These are phyloP conservation scores for Drosophila prolongata DNA, from an alignment of 2,888 invertebrate species.

Conservation along the genomic window DNA sequence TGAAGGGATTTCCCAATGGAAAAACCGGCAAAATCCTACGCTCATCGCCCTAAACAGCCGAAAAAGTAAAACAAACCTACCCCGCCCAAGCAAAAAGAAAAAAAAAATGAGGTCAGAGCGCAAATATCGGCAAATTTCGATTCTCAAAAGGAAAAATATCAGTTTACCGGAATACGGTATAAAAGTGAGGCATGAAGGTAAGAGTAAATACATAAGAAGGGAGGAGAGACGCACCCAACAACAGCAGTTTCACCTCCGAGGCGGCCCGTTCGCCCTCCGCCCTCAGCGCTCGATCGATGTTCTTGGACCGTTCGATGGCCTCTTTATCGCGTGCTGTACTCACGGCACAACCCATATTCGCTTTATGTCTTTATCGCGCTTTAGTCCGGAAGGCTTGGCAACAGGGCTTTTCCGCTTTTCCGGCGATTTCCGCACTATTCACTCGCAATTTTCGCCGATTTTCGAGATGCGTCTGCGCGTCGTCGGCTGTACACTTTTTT, in stretches of 20 bases:
- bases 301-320: slow-evolving; percentile 92
- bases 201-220: neutral
- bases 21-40: slow-evolving; percentile 30
- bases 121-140: slow-evolving; percentile 12
- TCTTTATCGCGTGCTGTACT: slow-evolving; percentile 93
- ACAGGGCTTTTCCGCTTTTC: slow-evolving; percentile 33
- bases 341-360: slow-evolving; percentile 91
- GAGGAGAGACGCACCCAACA: slow-evolving; percentile 88
- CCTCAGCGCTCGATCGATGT: slow-evolving; percentile 93
- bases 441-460: slow-evolving; percentile 47
- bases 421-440: slow-evolving; percentile 57
- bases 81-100: slow-evolving; percentile 19
- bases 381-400: slow-evolving; percentile 41
- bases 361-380: slow-evolving; percentile 52
- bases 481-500: slow-evolving; percentile 77
- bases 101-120: slow-evolving; percentile 40
- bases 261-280: slow-evolving; percentile 94
- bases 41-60: slow-evolving; percentile 20
- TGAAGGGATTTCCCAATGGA: slow-evolving; percentile 21
- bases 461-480: slow-evolving; percentile 75
- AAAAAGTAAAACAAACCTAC: slow-evolving; percentile 27
- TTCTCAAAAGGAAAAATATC: neutral
- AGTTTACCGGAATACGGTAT: slow-evolving; percentile 5
- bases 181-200: slow-evolving; percentile 10
- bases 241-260: slow-evolving; percentile 94